Conservation (phyloP, 2,113 vertebrate genomes). For the Colossoma macropomum region DNA sequence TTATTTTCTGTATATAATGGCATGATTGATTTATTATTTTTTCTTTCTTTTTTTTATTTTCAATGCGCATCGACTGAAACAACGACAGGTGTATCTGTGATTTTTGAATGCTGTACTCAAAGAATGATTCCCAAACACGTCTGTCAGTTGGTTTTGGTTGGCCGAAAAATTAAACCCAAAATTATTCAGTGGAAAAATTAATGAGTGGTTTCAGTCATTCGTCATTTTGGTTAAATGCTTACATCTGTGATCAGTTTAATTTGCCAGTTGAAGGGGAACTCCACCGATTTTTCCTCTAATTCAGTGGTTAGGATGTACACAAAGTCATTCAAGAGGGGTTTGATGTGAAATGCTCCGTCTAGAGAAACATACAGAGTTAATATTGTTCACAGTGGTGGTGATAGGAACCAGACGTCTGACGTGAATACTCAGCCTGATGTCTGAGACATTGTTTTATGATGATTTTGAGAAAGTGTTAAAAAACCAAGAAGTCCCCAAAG, state of each 20-base stretch:
- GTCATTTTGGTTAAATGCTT: not conserved
- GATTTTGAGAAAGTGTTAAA: no score
- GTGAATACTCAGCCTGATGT: no score
- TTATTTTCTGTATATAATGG: constrained; percentile 69
- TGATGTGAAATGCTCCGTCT: no score
- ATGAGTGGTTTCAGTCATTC: not conserved
- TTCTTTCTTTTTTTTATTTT: constrained; percentile 15
- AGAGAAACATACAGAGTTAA: no score
- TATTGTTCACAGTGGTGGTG: no score
- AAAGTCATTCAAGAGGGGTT: no score
- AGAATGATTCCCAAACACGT: not conserved
- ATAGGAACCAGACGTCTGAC: no score
- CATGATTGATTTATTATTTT: constrained; percentile 7
- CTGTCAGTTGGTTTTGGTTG: constrained; percentile 62
- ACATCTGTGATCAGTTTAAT: not conserved
- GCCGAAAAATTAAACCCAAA: constrained; percentile 67
- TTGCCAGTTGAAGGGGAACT: no score
- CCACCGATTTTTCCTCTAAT: no score
- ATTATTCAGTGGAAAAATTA: constrained; percentile 15
- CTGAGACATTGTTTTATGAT: no score
- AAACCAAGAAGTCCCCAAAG: no score
- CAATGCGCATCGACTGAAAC: constrained; percentile 33
- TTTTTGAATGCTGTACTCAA: constrained; percentile 4
- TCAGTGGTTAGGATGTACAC: no score
- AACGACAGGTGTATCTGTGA: constrained; percentile 61